Conservation (phyloP, 2,113 vertebrate species). For the Podarcis raffonei region DNA sequence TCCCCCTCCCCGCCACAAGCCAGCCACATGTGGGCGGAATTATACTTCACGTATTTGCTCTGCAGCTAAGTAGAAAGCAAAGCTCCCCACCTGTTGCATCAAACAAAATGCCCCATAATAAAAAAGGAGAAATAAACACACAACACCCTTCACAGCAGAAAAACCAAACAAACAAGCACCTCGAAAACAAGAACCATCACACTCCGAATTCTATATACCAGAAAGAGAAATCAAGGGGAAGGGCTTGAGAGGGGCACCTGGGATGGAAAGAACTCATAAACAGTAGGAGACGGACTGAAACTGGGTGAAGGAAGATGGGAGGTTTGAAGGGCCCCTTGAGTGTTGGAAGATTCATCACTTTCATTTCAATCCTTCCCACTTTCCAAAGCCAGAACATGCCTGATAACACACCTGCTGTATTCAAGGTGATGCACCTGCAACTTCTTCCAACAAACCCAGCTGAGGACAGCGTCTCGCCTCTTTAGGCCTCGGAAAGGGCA, state of each 20-base stretch:
- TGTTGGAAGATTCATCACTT: slow-evolving; percentile 2
- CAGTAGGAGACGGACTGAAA: not conserved
- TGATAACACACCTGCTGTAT: not conserved
- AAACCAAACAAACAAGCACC: slow-evolving; percentile 65
- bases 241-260: not conserved
- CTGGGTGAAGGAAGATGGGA: not conserved
- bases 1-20: not conserved
- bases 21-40: slow-evolving; percentile 15
- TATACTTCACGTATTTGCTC: slow-evolving; percentile 30
- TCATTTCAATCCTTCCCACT: not conserved
- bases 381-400: slow-evolving; percentile 23
- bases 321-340: not conserved
- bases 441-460: rapidly evolving
- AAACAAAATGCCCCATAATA: slow-evolving; percentile 41
- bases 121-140: slow-evolving; percentile 50
- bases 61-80: slow-evolving; percentile 38
- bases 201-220: slow-evolving; percentile 54
- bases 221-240: slow-evolving; percentile 35
- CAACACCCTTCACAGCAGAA: slow-evolving; percentile 67
- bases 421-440: not conserved
- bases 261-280: not conserved
- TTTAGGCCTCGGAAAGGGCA: not conserved
- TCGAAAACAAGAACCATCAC: slow-evolving; percentile 64
- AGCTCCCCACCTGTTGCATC: slow-evolving; percentile 37
- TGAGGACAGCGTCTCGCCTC: not conserved